Conservation (phyloP, 1,140 invertebrate species). For the Notospermus geniculatus region DNA sequence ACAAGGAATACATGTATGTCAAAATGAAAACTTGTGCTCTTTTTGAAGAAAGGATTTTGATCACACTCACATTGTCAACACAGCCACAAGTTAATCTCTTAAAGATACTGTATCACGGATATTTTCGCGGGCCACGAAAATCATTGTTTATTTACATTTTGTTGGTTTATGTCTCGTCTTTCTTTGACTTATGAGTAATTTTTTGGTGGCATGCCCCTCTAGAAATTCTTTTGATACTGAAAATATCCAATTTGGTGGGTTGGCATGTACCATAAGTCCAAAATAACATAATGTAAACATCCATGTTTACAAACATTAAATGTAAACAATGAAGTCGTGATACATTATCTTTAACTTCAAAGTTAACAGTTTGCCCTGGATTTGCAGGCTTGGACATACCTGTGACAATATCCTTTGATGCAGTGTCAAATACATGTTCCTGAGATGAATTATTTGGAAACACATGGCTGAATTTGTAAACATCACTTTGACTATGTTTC, state of each 20-base stretch:
- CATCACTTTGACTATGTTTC: conserved; percentile 36
- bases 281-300: no score
- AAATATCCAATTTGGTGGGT: no score
- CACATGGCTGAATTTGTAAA: conserved; percentile 46
- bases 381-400: conserved; percentile 22
- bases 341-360: neutral
- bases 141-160: no score
- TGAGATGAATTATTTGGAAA: conserved; percentile 38
- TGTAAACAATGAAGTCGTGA: neutral
- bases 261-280: no score
- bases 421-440: conserved; percentile 45
- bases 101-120: no score
- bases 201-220: no score
- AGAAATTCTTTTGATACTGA: no score
- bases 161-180: no score
- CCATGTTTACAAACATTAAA: no score
- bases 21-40: neutral
- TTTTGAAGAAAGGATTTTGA: neutral
- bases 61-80: neutral
- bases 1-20: conserved; percentile 7
- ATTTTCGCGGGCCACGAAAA: no score
- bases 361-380: neutral
- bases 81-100: neutral
- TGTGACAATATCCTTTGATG: conserved; percentile 43
- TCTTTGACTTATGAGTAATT: no score